Base-by-base conservation (phyloP, 2,113 vertebrate species). In the Dolichallabes microphthalmus region DNA sequence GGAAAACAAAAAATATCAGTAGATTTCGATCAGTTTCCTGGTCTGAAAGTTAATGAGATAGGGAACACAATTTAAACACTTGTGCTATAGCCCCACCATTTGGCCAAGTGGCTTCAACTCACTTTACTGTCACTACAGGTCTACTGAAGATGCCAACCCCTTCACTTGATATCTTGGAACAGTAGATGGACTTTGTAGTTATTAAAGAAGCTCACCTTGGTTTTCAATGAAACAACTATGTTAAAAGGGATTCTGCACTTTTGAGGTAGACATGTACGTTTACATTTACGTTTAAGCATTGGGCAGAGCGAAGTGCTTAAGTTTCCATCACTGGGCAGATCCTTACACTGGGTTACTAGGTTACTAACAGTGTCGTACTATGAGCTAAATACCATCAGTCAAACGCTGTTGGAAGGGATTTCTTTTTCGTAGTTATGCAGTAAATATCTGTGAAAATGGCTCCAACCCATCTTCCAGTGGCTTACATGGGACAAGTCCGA, bases 41-140 rank as follows among this genome's bases (percentile, higher is more conserved):
- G 69, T 20, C 35, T 25, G 2, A 4, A 6, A 17, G 32, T 25
- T 73, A 10, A 12, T 25, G 19, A 73, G 69, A 45, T 10, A 73
- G 4, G 68, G 32, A 3, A 3, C 35, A 45, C 39, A 25, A 45
- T 13, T 73, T 22, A 45, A 73, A 45, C 69, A 73, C 35, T 73
- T 73, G 20, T 73, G 12, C 39, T 50, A 45, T 73, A 73, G 69
- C 20, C 69, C 69, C 69, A 73, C 35, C 69, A 50, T 73, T 73
- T 73, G 69, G 20, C 39, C 35, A 25, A 25, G 5, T 13, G 35
- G 11, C 35, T 17, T 32, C 64, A 32, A 20, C 32, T 69, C 66
- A 71, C 68, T 71, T 71, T 45, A 71, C 9, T 20, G 39, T 71
- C 35, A 39, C 68, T 71, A 71, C 9, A 45, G 68, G 68, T 45